phyloP scores from a whole-genome alignment of 2,797 vertebrate species.

The Chrysocyon brachyurus region DNA sequence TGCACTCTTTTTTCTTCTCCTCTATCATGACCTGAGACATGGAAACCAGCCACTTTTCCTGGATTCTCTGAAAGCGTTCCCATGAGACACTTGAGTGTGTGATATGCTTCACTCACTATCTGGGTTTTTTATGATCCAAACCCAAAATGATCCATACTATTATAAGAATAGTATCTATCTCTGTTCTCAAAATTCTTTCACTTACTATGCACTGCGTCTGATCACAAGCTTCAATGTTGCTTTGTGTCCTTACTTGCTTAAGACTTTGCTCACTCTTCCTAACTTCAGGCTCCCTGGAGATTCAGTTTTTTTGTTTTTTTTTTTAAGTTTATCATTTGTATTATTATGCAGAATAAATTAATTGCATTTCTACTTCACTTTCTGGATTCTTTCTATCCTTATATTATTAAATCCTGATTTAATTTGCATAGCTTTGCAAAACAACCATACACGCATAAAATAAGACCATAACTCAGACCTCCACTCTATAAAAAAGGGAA shows the following conservation, averaged over 20 bases:
- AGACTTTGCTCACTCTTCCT: neutral
- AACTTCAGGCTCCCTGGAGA: neutral
- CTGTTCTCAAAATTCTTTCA: neutral
- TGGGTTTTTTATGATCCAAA: neutral
- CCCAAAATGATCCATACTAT: too few relatives aligned
- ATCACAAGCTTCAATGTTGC: neutral
- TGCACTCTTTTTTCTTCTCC: neutral
- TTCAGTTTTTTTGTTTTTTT: neutral
- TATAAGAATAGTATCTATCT: neutral
- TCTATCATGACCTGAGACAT: neutral
- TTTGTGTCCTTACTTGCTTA: neutral
- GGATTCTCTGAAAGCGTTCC: neutral
- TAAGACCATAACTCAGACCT: neutral
- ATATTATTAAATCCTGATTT: neutral
- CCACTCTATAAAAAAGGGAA: neutral
- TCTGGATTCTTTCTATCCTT: neutral
- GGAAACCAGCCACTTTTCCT: neutral
- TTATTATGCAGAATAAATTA: neutral
- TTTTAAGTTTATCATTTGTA: neutral
- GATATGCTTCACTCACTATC: accelerated
- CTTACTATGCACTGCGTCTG: neutral
- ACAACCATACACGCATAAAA: neutral
- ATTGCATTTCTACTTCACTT: neutral
- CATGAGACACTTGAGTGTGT: neutral
- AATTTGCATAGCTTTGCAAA: neutral